phyloP scores from a whole-genome alignment of 2,888 invertebrate genomes.

The Drosophila barbarae region DNA sequence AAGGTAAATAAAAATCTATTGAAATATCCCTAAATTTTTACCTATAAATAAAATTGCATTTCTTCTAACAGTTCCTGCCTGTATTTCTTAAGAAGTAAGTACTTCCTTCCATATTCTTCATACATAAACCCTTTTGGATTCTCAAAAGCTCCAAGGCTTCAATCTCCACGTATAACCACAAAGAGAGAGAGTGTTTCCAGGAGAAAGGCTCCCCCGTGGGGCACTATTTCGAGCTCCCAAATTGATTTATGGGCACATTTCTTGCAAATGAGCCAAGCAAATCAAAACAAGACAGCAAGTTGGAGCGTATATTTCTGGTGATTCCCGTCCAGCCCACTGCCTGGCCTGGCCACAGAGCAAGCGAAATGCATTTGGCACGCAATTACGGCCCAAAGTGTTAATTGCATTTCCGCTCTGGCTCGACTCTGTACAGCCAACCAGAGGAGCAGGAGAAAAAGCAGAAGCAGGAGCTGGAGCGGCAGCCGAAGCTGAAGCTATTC shows the following conservation, averaged over 20 bases:
- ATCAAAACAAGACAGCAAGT: conserved; percentile 58
- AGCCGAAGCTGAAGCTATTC: conserved; percentile 32
- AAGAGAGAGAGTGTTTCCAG: not conserved
- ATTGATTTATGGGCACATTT: conserved; percentile 56
- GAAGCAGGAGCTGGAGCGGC: conserved; percentile 13
- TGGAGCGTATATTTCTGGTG: conserved; percentile 18
- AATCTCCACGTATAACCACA: not conserved
- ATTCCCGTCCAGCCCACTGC: not conserved
- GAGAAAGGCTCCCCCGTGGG: conserved; percentile 4
- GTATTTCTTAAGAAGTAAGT: not conserved
- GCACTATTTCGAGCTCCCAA: conserved; percentile 11
- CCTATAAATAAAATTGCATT: no score
- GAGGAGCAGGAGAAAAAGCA: conserved; percentile 17
- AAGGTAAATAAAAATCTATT: no score
- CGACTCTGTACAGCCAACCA: conserved; percentile 15
- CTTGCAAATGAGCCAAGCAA: conserved; percentile 65
- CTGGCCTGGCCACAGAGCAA: conserved; percentile 31
- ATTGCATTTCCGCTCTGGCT: conserved; percentile 67
- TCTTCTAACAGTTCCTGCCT: no score
- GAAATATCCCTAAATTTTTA: not conserved
- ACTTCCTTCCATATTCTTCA: not conserved
- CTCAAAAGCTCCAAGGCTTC: not conserved
- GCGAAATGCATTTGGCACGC: conserved; percentile 71
- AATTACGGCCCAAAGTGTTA: conserved; percentile 73
- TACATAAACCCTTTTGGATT: not conserved